A percentile compares a stretch with the other conserved stretches of the same genome.
These are phyloP conservation scores for Cinclus cinclus DNA, from an alignment of 2,113 vertebrate genomes.

Conservation along the genomic window DNA sequence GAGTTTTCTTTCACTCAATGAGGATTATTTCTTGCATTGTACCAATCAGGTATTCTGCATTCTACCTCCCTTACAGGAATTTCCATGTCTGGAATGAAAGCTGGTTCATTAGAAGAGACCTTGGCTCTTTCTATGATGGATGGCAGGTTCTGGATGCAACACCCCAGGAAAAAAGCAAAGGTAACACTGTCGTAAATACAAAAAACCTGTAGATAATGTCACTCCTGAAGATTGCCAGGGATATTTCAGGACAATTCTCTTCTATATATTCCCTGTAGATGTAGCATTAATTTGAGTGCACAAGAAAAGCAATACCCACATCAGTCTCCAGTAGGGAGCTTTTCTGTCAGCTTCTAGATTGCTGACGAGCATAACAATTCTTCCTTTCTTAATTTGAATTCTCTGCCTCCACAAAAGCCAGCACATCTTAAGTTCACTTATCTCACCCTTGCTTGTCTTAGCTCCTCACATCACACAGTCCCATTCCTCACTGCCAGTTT, in stretches of 20 bases:
- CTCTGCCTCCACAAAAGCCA: background rate
- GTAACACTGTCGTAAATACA: background rate
- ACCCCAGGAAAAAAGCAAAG: constrained; percentile 67
- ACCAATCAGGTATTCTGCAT: background rate
- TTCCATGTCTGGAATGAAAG: constrained; percentile 68
- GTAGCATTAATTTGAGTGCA: background rate
- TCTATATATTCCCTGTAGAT: background rate
- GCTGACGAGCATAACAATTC: background rate
- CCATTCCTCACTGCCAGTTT: background rate
- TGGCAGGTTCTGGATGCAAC: constrained; percentile 71
- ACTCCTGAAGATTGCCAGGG: background rate
- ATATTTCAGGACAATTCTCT: background rate
- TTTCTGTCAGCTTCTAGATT: background rate
- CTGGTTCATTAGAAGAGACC: constrained; percentile 64
- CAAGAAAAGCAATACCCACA: background rate
- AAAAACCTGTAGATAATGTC: background rate
- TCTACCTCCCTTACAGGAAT: constrained; percentile 40
- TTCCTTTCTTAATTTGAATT: background rate
- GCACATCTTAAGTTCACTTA: background rate
- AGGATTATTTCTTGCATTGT: background rate
- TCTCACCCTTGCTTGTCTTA: background rate
- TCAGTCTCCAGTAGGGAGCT: background rate
- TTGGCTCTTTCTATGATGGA: constrained; percentile 53
- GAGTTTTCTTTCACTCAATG: background rate
- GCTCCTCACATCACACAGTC: background rate